A percentile compares a stretch with the other conserved stretches of the same genome.
These are phyloP conservation scores for Laterallus jamaicensis DNA, from an alignment of 2,113 vertebrate genomes.

Conservation along the genomic window DNA sequence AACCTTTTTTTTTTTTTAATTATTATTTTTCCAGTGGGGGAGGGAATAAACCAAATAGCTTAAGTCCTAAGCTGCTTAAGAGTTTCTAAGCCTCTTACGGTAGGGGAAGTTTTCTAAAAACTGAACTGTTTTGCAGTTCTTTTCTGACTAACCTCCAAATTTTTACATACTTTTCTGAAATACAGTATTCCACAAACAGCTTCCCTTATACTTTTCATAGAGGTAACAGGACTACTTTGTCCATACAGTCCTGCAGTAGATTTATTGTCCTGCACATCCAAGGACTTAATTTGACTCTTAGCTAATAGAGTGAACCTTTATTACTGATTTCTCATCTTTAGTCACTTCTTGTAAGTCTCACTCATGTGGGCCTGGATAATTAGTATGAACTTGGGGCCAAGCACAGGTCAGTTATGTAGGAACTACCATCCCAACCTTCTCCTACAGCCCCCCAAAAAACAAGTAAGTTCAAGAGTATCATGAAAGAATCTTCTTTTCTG, in stretches of 20 bases:
- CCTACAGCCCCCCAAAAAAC: too few relatives aligned
- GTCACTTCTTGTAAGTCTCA: background rate
- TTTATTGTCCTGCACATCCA: background rate
- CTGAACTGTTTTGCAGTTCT: background rate
- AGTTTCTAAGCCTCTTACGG: slow-evolving; percentile 22
- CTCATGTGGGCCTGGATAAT: background rate
- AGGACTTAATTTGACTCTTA: background rate
- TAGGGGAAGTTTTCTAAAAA: slow-evolving; percentile 4
- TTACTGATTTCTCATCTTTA: background rate
- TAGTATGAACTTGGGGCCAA: background rate
- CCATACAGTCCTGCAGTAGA: background rate
- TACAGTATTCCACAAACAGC: background rate
- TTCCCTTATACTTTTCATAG: background rate
- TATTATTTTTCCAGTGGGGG: too few relatives aligned
- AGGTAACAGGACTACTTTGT: background rate
- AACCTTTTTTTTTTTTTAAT: background rate
- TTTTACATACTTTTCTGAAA: background rate
- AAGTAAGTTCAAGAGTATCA: background rate
- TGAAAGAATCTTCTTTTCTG: background rate
- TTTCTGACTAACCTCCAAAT: background rate
- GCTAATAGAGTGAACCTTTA: background rate
- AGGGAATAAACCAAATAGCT: background rate
- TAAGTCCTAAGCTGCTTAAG: slow-evolving; percentile 50
- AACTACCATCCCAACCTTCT: background rate
- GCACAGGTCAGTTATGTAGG: background rate